Base-by-base conservation (phyloP, 2,797 vertebrate species). In the Microcaecilia unicolor region DNA sequence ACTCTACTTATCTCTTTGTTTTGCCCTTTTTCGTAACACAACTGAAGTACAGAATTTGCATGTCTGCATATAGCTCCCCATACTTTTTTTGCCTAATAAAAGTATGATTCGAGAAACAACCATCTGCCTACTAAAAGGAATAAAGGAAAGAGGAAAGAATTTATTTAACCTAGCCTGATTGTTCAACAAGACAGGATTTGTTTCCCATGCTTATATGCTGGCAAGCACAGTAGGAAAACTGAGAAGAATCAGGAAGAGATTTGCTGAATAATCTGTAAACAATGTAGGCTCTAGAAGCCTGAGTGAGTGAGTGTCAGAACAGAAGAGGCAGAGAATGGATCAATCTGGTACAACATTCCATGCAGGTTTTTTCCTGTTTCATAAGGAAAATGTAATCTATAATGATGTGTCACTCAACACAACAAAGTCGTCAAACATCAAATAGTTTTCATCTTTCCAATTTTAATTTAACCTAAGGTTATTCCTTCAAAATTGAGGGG, bases 21-120 rank as follows among this genome's bases (percentile, higher is more conserved):
- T 32, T 40, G 39, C 46, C n/a, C n/a, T n/a, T n/a, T n/a, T n/a
- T n/a, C n/a, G n/a, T n/a, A n/a, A n/a, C n/a, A 36, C 44, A 37
- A 15, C 28, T 70, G 70, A 65, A 74, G 57, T 62, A 72, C 67
- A 66, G 65, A 39, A 10, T 47, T 13, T 34, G 14, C 21, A 2
- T 27, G 31, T 41, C 59, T 54, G 55, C 34, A 67, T 44, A 18
- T 4, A 43, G 41, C 53, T 28, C 31, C 31, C 44, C 29, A 17
- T 53, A 58, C 37, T 18, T n/a, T 58, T n/a, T n/a, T n/a, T 31
- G 15, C 37, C 23, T 15, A 12, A 7, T 1, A 2, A 2, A 3
- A 4, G 10, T 25, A 1, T 9, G 22, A 23, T 47, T 38, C 19
- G 38, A 34, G 48, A 25, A 37, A 28, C 36, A 47, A 43, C 16